Evolutionary conservation across 2,888 invertebrate species (phyloP).

Genomic region (Hypselothyrea guttata): DNA sequence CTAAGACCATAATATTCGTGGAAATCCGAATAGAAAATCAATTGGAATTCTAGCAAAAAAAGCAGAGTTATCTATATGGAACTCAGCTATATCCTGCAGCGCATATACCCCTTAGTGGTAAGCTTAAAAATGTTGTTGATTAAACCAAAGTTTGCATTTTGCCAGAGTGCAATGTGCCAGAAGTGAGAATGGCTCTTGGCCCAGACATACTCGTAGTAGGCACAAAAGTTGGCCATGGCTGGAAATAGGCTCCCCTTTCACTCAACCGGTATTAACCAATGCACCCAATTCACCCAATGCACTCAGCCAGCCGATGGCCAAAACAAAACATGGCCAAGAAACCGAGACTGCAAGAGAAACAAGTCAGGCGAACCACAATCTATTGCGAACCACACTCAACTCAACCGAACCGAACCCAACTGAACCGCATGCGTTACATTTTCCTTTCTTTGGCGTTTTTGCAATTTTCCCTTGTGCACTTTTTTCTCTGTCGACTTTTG

Average conservation of each 20-base stretch:
- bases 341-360: conserved; percentile 23
- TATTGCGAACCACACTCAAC: conserved; percentile 26
- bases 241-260: neutral
- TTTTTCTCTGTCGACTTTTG: neutral
- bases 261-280: neutral
- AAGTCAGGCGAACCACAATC: conserved; percentile 19
- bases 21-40: too few relatives aligned
- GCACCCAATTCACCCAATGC: neutral
- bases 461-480: neutral
- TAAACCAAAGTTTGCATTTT: conserved; percentile 50
- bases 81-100: too few relatives aligned
- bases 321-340: conserved; percentile 31
- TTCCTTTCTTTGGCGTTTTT: conserved; percentile 6
- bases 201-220: conserved; percentile 1
- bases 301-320: conserved; percentile 24
- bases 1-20: too few relatives aligned
- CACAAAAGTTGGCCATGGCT: neutral
- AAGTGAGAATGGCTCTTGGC: neutral
- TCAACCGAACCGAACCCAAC: conserved; percentile 16
- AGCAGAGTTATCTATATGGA: too few relatives aligned
- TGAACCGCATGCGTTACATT: conserved; percentile 32
- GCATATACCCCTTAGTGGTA: neutral
- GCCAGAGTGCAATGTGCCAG: conserved; percentile 15
- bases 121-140: conserved; percentile 41
- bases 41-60: too few relatives aligned